Conservation (phyloP, 2,888 invertebrate species). For the Machimus rusticus region DNA sequence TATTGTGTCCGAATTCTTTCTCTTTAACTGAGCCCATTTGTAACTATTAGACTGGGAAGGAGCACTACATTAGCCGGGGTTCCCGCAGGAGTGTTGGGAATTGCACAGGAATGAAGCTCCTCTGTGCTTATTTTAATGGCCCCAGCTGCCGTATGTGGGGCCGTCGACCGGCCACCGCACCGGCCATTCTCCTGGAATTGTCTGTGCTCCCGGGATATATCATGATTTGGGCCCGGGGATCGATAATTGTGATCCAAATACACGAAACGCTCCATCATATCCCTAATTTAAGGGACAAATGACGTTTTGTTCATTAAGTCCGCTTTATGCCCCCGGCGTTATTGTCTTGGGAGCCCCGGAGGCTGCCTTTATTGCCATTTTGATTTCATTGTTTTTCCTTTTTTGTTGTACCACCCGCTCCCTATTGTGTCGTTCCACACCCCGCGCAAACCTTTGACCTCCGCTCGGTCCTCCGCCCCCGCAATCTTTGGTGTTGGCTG, state of each 20-base stretch:
- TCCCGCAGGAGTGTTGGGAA: neutral
- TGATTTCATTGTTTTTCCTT: neutral
- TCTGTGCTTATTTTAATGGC: slow-evolving; percentile 13
- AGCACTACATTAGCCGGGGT: neutral
- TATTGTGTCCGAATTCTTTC: slow-evolving; percentile 14
- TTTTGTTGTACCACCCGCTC: neutral
- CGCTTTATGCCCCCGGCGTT: neutral
- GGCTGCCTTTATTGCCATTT: neutral
- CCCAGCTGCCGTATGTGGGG: neutral
- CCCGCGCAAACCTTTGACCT: neutral
- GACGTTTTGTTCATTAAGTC: slow-evolving; percentile 37
- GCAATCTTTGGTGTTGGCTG: neutral
- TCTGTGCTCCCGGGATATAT: slow-evolving; percentile 18
- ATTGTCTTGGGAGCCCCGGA: neutral
- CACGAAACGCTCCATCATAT: slow-evolving; percentile 1
- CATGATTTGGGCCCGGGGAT: neutral
- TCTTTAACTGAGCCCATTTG: slow-evolving; percentile 18
- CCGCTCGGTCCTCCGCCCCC: neutral
- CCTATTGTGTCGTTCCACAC: neutral
- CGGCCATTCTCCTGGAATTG: neutral
- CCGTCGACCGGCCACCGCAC: neutral
- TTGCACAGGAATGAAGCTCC: neutral
- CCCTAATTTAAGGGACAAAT: slow-evolving; percentile 19
- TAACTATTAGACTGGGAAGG: slow-evolving; percentile 19
- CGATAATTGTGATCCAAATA: slow-evolving; percentile 10